Percentiles rank a stretch among this genome's conserved stretches.
These are phyloP conservation scores for Nasonia vitripennis DNA, from an alignment of 1,140 invertebrate genomes.

Conservation along the genomic window DNA sequence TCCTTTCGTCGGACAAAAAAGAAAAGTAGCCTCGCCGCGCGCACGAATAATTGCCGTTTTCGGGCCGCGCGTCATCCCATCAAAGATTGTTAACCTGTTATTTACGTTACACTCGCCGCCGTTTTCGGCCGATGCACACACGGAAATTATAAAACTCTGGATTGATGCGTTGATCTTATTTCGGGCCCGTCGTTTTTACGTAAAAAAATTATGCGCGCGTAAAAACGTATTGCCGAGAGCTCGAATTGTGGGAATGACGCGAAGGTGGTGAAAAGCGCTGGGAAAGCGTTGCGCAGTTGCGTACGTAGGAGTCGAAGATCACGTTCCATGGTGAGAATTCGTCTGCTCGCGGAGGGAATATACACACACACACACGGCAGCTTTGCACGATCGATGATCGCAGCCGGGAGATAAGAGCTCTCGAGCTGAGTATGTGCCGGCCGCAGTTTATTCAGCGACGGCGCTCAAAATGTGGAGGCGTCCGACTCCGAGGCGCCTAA, in stretches of 20 bases:
- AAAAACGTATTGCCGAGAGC: background rate
- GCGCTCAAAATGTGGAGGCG: background rate
- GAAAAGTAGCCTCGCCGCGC: background rate
- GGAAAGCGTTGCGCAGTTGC: slow-evolving; percentile 30
- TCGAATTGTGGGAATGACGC: too few relatives aligned
- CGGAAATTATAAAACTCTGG: too few relatives aligned
- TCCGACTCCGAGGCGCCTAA: background rate
- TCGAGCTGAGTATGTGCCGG: too few relatives aligned
- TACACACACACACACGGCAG: background rate
- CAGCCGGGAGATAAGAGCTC: background rate
- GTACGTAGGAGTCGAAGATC: slow-evolving; percentile 21
- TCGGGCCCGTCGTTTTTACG: background rate
- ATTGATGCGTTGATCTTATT: background rate
- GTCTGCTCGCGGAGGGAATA: background rate
- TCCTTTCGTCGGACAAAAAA: background rate
- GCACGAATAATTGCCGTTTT: background rate
- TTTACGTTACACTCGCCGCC: background rate
- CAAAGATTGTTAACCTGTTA: background rate
- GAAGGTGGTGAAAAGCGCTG: slow-evolving; percentile 21
- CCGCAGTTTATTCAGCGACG: background rate
- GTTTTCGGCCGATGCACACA: too few relatives aligned
- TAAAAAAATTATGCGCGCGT: background rate
- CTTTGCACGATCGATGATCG: slow-evolving; percentile 30
- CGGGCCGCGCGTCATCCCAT: background rate
- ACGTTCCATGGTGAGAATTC: background rate